These are phyloP conservation scores for Tillus elongatus DNA, from an alignment of 2,888 invertebrate genomes.

Conservation along the genomic window DNA sequence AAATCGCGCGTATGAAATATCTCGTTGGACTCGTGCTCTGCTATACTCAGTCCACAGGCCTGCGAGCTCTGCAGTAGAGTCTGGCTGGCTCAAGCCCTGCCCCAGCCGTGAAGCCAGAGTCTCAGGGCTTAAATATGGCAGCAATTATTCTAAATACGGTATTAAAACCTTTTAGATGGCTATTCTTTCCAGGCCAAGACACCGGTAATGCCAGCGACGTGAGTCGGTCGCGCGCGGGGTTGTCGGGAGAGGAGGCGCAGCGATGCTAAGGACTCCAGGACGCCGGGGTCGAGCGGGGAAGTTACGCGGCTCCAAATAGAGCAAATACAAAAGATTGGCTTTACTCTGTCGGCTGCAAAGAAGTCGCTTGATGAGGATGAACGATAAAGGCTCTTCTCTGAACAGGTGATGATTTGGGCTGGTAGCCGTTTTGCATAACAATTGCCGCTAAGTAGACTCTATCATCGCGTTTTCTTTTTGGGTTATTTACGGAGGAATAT, in stretches of 20 bases:
- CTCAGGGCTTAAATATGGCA: constrained; percentile 43
- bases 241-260: no score
- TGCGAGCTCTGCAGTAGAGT: constrained; percentile 18
- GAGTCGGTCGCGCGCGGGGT: no score
- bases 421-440: constrained; percentile 43
- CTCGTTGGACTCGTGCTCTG: no score
- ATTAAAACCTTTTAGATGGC: constrained; percentile 44
- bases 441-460: constrained; percentile 41
- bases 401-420: constrained; percentile 42
- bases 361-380: constrained; percentile 42
- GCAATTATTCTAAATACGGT: constrained; percentile 45
- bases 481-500: constrained; percentile 41
- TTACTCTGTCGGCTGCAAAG: constrained; percentile 38
- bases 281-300: no score
- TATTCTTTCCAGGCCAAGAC: constrained; percentile 43
- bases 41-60: no score
- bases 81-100: no score
- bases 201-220: constrained; percentile 37
- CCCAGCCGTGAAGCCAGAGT: constrained; percentile 28
- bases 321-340: constrained; percentile 44
- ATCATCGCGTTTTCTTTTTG: constrained; percentile 40
- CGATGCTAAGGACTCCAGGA: no score
- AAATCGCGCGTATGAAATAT: constrained; percentile 32
- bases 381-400: constrained; percentile 38
- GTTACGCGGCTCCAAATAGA: constrained; percentile 40